Conservation (phyloP, 2,797 vertebrate species). For the Heterohyrax brucei region DNA sequence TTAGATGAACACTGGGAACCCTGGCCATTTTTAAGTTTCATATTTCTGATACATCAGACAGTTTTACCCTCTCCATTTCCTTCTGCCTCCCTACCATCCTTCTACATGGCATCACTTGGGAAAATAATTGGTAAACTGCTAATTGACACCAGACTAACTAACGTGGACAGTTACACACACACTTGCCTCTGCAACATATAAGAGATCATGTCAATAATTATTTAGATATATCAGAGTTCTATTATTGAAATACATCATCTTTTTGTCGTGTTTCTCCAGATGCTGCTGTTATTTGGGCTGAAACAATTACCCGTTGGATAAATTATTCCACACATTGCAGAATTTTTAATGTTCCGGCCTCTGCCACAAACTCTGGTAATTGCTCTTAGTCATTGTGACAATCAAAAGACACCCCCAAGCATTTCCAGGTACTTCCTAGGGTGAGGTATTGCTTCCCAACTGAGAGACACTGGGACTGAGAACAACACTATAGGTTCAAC, state of each 20-base stretch:
- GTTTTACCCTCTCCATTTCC: conserved; percentile 36
- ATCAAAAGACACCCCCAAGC: not conserved
- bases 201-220: conserved; percentile 22
- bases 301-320: conserved; percentile 8
- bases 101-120: conserved; percentile 4
- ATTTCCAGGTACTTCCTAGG: conserved; percentile 5
- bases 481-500: not conserved
- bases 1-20: conserved; percentile 37
- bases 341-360: conserved; percentile 7
- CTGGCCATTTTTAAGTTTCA: conserved; percentile 9
- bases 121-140: conserved; percentile 39
- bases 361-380: conserved; percentile 16
- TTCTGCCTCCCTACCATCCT: not conserved
- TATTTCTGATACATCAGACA: conserved; percentile 33
- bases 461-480: not conserved
- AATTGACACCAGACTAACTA: not conserved
- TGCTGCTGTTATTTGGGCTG: not conserved
- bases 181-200: not conserved
- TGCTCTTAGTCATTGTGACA: conserved; percentile 1
- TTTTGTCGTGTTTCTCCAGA: not conserved
- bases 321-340: not conserved
- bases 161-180: not conserved
- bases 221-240: not conserved
- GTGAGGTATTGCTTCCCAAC: not conserved
- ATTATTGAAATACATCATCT: conserved; percentile 3